Conservation (phyloP, 2,113 vertebrate genomes). For the Aleadryas rufinucha region DNA sequence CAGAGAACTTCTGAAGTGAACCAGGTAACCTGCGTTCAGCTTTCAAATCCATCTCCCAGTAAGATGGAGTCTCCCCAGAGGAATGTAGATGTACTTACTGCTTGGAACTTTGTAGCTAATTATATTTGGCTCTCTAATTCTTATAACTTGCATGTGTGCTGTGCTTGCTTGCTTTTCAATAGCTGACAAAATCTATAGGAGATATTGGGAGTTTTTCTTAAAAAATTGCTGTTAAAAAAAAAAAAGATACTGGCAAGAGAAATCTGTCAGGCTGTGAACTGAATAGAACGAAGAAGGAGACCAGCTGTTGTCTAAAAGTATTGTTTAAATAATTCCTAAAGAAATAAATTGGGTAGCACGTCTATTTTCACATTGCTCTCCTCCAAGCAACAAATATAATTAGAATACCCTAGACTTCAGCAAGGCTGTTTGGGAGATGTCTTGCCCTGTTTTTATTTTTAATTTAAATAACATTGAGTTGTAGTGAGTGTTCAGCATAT, state of each 20-base stretch:
- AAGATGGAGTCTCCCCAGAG: not conserved
- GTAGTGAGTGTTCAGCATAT: not conserved
- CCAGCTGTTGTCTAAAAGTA: not conserved
- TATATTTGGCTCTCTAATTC: constrained; percentile 13
- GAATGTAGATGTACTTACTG: constrained; percentile 19
- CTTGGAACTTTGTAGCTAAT: constrained; percentile 37
- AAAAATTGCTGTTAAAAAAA: not conserved
- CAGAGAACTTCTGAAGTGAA: not conserved
- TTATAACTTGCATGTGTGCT: constrained; percentile 30
- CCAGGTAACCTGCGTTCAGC: not conserved
- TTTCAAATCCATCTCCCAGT: not conserved
- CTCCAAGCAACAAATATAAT: constrained; percentile 1
- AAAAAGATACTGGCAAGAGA: not conserved
- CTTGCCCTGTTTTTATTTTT: not conserved
- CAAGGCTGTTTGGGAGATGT: not conserved
- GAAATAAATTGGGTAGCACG: not conserved
- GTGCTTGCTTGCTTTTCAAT: constrained; percentile 41
- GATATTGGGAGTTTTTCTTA: not conserved
- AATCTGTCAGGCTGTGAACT: not conserved
- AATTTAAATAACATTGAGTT: not conserved
- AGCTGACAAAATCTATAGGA: constrained; percentile 1
- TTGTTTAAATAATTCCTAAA: not conserved
- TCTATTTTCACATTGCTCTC: not conserved
- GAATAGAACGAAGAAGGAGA: not conserved
- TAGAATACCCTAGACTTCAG: not conserved